Conservation (phyloP, 2,797 vertebrate species). For the Eulemur rubriventer region DNA sequence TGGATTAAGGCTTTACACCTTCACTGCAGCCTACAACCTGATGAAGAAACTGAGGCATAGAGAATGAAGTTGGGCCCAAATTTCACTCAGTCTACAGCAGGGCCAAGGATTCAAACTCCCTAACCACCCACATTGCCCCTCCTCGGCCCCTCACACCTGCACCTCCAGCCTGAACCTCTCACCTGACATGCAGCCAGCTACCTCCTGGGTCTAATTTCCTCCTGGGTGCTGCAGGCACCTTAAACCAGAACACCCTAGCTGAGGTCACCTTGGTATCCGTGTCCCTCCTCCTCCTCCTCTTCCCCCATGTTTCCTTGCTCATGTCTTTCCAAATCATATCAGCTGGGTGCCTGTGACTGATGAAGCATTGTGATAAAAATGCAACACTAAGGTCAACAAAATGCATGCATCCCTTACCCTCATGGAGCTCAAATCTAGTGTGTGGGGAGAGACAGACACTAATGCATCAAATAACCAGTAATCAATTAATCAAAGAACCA, state of each 20-base stretch:
- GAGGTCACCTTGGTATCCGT: neutral
- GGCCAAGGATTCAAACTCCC: neutral
- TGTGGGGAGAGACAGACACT: neutral
- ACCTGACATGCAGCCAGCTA: neutral
- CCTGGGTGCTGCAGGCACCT: neutral
- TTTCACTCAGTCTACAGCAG: neutral
- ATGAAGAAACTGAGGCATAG: neutral
- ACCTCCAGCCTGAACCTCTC: neutral
- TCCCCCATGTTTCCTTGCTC: neutral
- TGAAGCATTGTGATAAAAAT: neutral
- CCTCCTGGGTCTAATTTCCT: neutral
- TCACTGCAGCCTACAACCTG: neutral
- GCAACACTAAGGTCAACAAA: neutral
- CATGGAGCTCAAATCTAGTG: neutral
- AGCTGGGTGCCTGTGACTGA: neutral
- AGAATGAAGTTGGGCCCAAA: neutral
- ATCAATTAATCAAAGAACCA: neutral
- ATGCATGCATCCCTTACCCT: neutral
- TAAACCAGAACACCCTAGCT: neutral
- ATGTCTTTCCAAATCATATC: neutral
- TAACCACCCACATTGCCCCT: neutral
- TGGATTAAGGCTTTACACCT: neutral
- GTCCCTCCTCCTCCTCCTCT: neutral
- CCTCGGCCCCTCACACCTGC: neutral
- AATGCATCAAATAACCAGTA: neutral